Evolutionary conservation across 2,113 vertebrate genomes (phyloP).

Genomic region (Spilogale gracilis): DNA sequence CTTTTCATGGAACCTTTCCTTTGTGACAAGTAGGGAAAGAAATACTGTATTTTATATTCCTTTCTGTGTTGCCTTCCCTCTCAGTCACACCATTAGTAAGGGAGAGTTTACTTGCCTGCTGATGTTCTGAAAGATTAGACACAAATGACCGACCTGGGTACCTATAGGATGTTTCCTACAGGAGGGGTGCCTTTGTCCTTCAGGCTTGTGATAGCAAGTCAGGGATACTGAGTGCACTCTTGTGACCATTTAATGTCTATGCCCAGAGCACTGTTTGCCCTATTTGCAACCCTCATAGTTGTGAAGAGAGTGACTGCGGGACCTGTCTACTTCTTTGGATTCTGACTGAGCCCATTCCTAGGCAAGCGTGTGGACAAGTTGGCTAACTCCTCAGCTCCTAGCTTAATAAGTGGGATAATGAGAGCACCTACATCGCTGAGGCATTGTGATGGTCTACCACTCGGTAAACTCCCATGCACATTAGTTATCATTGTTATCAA

Average conservation of each 20-base stretch:
- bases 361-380: background rate
- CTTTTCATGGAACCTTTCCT: slow-evolving; percentile 13
- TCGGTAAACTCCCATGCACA: background rate
- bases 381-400: background rate
- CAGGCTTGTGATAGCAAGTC: background rate
- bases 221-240: background rate
- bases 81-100: background rate
- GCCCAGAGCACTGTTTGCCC: background rate
- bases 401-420: background rate
- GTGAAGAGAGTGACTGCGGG: background rate
- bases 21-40: background rate
- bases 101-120: background rate
- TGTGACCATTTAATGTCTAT: background rate
- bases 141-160: background rate
- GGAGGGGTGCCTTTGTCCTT: background rate
- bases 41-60: slow-evolving; percentile 16
- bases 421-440: background rate
- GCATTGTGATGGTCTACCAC: background rate
- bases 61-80: background rate
- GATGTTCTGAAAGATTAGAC: background rate
- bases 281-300: background rate
- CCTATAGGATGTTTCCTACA: background rate
- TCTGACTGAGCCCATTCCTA: background rate
- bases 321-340: background rate
- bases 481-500: background rate